Base-by-base conservation (phyloP, 2,888 invertebrate genomes). In the Drosophila stalkeri region DNA sequence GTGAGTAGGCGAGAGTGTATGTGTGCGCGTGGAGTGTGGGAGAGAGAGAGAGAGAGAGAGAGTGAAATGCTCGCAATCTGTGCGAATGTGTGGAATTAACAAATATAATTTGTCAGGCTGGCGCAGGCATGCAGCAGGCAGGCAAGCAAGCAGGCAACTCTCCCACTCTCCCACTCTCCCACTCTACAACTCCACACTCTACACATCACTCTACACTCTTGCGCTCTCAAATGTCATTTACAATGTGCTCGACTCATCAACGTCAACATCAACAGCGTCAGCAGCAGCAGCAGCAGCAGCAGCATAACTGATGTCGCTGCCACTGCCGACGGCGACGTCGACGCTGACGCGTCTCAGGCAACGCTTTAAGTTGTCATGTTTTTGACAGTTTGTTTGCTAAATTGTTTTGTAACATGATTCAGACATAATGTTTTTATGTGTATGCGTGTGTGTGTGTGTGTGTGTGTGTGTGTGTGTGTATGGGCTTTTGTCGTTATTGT, bases 321-420 rank as follows among this genome's bases (percentile, higher is more conserved):
- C n/a, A 39, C 51, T 44, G 62, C 31, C 27, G 8, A 64, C 27
- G 67, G 14, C 64, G 20, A 37, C 20, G 72, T 23, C 47, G n/a
- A n/a, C 11, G 80, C 59, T 62, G 39, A 47, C 69, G 69, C 78
- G 79, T 86, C 84, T 76, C 76, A 56, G 72, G 76, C 85, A 84
- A 77, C 87, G 86, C 86, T 82, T 85, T 80, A 82, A 86, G 88
- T 84, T 90, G 90, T 90, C 90, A 90, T 90, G 90, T 90, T 90
- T 91, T 86, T 88, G 90, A 90, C 90, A 90, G 89, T 90, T 91
- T 90, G 89, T 89, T 88, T 91, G 91, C 90, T 90, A 90, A 90
- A 90, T 90, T 90, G 86, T 90, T 82, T 86, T 88, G 83, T 82
- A 85, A 91, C 87, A 90, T 90, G 91, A 82, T 89, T 88, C 82